phyloP scores from a whole-genome alignment of 1,140 invertebrate genomes.

The Calycopis cecrops region DNA sequence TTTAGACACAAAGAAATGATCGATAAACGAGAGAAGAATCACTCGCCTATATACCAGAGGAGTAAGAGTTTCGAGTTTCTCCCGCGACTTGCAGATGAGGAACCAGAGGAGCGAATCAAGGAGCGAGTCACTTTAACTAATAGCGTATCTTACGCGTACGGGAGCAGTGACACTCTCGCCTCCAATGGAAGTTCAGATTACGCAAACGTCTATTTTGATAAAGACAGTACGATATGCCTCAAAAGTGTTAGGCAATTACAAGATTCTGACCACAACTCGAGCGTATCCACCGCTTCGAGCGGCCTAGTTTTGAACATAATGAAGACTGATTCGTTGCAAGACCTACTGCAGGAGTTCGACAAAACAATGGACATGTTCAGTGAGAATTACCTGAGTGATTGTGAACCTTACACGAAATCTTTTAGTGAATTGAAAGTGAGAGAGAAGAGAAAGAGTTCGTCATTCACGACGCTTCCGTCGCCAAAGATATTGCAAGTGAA shows the following conservation, averaged over 20 bases:
- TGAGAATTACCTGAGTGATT: conserved; percentile 63
- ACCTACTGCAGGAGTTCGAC: conserved; percentile 57
- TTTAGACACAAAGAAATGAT: conserved; percentile 49
- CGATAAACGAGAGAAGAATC: conserved; percentile 36
- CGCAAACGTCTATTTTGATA: conserved; percentile 50
- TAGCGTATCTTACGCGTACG: conserved; percentile 46
- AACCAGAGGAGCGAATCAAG: conserved; percentile 26
- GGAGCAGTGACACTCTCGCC: conserved; percentile 49
- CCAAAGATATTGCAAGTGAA: conserved; percentile 56
- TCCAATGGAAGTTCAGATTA: conserved; percentile 49
- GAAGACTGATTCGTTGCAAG: conserved; percentile 50
- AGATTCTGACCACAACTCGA: conserved; percentile 48
- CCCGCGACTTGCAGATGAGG: conserved; percentile 48
- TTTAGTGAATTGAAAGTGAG: conserved; percentile 27
- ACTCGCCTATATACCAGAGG: conserved; percentile 48
- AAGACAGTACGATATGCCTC: conserved; percentile 49
- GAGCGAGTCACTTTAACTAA: conserved; percentile 30
- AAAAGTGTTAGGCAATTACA: conserved; percentile 56
- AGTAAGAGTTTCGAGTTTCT: conserved; percentile 69
- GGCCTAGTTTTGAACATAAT: conserved; percentile 48
- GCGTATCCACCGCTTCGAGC: conserved; percentile 41
- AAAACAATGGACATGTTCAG: conserved; percentile 60
- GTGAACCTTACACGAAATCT: conserved; percentile 57
- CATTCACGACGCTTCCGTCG: conserved; percentile 50
- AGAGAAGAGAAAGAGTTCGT: conserved; percentile 53